Conservation (phyloP, 2,888 invertebrate genomes). For the Melanchra persicariae region DNA sequence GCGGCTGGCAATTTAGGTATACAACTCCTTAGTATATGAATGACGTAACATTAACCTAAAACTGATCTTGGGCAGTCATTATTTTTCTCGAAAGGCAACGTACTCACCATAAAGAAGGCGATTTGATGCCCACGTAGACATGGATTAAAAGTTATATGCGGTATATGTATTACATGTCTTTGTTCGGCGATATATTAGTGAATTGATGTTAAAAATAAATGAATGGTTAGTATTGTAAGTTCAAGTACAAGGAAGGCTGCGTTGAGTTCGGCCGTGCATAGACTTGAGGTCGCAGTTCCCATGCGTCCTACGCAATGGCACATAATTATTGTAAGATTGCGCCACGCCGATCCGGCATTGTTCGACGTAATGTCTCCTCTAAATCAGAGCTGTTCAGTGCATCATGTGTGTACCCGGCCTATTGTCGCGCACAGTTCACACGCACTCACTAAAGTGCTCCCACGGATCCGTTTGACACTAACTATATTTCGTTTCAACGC, state of each 20-base stretch:
- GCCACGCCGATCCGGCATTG: conserved; percentile 83
- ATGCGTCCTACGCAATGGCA: conserved; percentile 85
- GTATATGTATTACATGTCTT: conserved; percentile 21
- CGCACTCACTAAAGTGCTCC: conserved; percentile 87
- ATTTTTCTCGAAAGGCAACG: conserved; percentile 58
- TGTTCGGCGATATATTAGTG: conserved; percentile 5
- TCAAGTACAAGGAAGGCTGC: conserved; percentile 55
- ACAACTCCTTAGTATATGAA: conserved; percentile 44
- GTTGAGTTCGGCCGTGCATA: conserved; percentile 46
- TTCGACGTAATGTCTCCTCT: conserved; percentile 86
- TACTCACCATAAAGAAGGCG: conserved; percentile 59
- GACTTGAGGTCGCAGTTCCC: conserved; percentile 76
- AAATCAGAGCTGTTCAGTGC: conserved; percentile 84
- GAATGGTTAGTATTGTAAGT: conserved; percentile 57
- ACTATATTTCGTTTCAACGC: conserved; percentile 64
- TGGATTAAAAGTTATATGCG: conserved; percentile 34
- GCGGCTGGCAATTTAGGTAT: conserved; percentile 30
- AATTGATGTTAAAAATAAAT: conserved; percentile 33
- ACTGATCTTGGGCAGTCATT: conserved; percentile 59
- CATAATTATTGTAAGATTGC: conserved; percentile 86
- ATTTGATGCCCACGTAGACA: conserved; percentile 60
- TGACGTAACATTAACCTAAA: conserved; percentile 54
- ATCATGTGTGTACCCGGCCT: conserved; percentile 81
- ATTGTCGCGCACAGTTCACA: conserved; percentile 87
- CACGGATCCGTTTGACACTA: conserved; percentile 78